phyloP scores from a whole-genome alignment of 2,113 vertebrate genomes.

The Protobothrops mucrosquamatus region DNA sequence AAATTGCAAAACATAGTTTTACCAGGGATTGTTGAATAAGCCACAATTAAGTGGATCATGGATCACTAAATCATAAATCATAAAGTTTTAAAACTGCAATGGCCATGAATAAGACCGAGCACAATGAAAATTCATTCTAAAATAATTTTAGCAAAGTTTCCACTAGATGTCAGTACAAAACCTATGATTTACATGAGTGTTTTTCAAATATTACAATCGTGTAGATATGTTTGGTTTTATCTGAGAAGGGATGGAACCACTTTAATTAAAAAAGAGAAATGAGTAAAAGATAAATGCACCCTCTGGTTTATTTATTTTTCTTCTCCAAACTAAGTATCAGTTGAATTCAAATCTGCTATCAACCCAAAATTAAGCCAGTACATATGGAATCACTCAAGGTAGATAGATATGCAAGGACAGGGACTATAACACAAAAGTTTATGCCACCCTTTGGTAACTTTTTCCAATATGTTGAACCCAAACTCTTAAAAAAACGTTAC shows the following conservation, averaged over 20 bases:
- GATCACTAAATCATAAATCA: neutral
- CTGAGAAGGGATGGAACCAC: too few relatives aligned
- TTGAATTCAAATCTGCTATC: neutral
- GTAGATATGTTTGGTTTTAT: neutral
- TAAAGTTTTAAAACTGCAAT: neutral
- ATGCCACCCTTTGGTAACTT: neutral
- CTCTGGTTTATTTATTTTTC: neutral
- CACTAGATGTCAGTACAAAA: slow-evolving; percentile 58
- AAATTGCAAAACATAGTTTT: neutral
- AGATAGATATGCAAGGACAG: neutral
- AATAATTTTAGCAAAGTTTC: neutral
- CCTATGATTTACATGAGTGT: neutral
- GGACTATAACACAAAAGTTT: neutral
- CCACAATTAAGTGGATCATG: neutral
- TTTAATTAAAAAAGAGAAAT: neutral
- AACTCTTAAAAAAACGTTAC: neutral
- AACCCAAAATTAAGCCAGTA: neutral
- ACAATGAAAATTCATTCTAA: neutral
- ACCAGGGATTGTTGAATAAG: neutral
- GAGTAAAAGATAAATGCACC: neutral
- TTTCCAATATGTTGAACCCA: neutral
- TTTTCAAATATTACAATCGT: neutral
- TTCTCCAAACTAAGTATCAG: neutral
- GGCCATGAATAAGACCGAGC: neutral
- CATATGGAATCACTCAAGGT: neutral